phyloP scores from a whole-genome alignment of 2,888 invertebrate species.

The Spicauda simplicius region DNA sequence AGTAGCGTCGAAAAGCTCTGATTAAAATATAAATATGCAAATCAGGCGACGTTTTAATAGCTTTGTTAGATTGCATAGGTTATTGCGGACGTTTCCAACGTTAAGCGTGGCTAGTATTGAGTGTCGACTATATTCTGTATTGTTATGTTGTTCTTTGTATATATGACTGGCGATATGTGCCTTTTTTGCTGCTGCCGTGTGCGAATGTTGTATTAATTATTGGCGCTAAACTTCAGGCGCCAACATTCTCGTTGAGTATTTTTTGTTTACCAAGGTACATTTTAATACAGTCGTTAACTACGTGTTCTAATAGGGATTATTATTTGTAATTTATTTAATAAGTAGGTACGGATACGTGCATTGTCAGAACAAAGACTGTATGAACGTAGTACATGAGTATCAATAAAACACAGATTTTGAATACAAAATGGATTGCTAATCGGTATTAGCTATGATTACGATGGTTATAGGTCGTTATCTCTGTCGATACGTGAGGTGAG shows the following conservation, averaged over 20 bases:
- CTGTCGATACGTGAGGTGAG: conserved; percentile 76
- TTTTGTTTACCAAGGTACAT: background rate
- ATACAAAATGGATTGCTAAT: conserved; percentile 35
- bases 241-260: background rate
- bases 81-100: conserved; percentile 30
- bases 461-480: conserved; percentile 72
- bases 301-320: background rate
- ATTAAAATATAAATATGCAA: conserved; percentile 50
- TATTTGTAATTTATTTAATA: background rate
- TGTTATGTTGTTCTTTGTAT: background rate
- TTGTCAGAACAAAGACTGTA: conserved; percentile 11
- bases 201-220: conserved; percentile 3
- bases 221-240: conserved; percentile 15
- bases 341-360: background rate
- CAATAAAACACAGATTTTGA: conserved; percentile 23
- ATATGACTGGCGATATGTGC: background rate
- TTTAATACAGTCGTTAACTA: conserved; percentile 2
- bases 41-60: conserved; percentile 44
- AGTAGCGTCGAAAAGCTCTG: conserved; percentile 45
- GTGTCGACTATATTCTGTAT: background rate
- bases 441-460: conserved; percentile 56
- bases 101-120: conserved; percentile 14
- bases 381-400: conserved; percentile 10
- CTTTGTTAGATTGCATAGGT: conserved; percentile 40
- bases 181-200: conserved; percentile 11